These are phyloP conservation scores for Camptogramma bilineatum DNA, from an alignment of 2,888 invertebrate species.

Conservation along the genomic window DNA sequence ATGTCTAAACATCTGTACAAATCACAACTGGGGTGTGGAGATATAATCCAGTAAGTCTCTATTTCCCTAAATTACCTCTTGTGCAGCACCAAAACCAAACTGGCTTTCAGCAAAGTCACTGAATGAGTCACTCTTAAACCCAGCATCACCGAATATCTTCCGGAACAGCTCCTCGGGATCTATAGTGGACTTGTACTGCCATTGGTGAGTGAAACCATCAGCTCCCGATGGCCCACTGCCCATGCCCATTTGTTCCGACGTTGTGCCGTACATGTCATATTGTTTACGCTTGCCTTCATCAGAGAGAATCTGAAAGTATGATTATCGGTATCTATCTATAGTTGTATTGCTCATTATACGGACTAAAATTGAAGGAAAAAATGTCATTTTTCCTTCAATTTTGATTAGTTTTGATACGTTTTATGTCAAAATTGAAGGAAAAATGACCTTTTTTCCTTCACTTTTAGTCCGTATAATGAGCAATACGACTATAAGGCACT, in stretches of 20 bases:
- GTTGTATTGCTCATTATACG: too few species aligned
- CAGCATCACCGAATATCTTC: constrained; percentile 96
- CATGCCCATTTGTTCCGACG: constrained; percentile 94
- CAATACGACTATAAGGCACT: too few species aligned
- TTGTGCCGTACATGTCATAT: constrained; percentile 97
- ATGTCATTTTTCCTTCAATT: too few species aligned
- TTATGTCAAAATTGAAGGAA: too few species aligned
- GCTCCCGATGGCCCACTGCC: constrained; percentile 86
- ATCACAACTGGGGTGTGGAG: too few species aligned
- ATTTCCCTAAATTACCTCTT: constrained; percentile 87
- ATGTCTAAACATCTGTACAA: too few species aligned
- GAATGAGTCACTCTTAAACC: constrained; percentile 88
- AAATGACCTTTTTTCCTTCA: too few species aligned
- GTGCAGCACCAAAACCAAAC: constrained; percentile 96
- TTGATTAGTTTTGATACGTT: too few species aligned
- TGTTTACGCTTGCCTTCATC: constrained; percentile 96
- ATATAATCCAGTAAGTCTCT: too few species aligned
- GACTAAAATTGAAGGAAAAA: too few species aligned
- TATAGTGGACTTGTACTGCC: constrained; percentile 94
- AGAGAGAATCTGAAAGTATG: constrained; percentile 89
- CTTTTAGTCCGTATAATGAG: too few species aligned
- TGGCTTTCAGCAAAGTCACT: constrained; percentile 95
- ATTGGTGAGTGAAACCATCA: constrained; percentile 89
- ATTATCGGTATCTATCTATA: too few species aligned
- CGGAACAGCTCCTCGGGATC: constrained; percentile 99